phyloP scores from a whole-genome alignment of 30 jellyfish, hydroid and myxozoan species.

The Nemopilema nomurai region DNA sequence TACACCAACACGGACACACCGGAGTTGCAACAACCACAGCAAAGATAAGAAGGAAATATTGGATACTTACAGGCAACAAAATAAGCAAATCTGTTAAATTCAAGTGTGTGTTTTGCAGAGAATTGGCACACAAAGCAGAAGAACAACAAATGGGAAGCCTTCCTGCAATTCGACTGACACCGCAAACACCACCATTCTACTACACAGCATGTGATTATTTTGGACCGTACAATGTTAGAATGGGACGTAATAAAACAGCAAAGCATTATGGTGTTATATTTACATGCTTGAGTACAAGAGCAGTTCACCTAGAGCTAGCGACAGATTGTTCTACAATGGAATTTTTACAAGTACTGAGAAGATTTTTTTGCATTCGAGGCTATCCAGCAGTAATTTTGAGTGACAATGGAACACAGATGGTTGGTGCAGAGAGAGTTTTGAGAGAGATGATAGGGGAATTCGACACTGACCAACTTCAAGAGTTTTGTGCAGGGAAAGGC shows the following conservation, averaged over 20 bases:
- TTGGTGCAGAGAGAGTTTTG: constrained; percentile 60
- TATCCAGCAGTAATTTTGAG: constrained; percentile 63
- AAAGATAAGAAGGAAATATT: constrained; percentile 42
- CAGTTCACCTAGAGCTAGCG: constrained; percentile 65
- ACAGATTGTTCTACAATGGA: constrained; percentile 59
- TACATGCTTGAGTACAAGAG: constrained; percentile 72
- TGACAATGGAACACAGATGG: constrained; percentile 73
- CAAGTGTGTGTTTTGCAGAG: constrained; percentile 50
- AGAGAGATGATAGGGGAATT: constrained; percentile 54
- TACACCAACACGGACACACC: constrained; percentile 47
- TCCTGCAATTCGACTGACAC: constrained; percentile 43
- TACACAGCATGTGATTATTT: constrained; percentile 65
- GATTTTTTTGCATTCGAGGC: constrained; percentile 73
- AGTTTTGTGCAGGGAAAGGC: constrained; percentile 60
- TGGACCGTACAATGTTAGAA: constrained; percentile 62
- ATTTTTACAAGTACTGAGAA: constrained; percentile 61
- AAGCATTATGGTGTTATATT: constrained; percentile 64
- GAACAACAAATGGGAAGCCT: constrained; percentile 65
- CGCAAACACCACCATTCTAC: constrained; percentile 71
- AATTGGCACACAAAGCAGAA: constrained; percentile 55
- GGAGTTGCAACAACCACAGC: constrained; percentile 61
- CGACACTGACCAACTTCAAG: constrained; percentile 39
- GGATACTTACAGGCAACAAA: constrained; percentile 55
- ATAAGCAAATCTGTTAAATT: constrained; percentile 58
- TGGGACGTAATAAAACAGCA: constrained; percentile 54